Conservation (phyloP, 2,797 vertebrate species). For the Sebastes umbrosus region DNA sequence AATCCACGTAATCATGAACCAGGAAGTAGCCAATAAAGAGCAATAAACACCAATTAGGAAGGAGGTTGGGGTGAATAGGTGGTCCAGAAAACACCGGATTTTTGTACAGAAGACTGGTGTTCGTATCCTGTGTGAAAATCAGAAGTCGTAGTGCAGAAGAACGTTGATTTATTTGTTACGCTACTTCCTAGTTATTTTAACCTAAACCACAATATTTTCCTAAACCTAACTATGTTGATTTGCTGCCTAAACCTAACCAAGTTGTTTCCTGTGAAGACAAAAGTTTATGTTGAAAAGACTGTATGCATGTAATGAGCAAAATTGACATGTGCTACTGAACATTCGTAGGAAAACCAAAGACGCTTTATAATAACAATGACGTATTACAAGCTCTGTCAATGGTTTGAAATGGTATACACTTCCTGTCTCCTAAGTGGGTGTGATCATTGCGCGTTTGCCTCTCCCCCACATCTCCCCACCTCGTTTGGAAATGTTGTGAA, state of each 20-base stretch:
- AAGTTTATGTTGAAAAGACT: background rate
- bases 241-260: background rate
- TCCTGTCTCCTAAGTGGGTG: too few species aligned
- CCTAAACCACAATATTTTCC: background rate
- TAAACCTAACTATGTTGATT: background rate
- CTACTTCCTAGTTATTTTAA: fast-evolving
- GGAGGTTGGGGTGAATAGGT: too few species aligned
- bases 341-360: too few species aligned
- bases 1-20: fast-evolving
- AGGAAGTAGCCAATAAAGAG: fast-evolving
- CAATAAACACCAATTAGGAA: fast-evolving
- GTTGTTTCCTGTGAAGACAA: background rate
- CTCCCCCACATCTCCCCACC: too few species aligned
- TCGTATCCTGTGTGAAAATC: too few species aligned
- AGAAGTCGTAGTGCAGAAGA: too few species aligned
- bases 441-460: fast-evolving
- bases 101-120: fast-evolving
- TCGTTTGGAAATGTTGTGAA: too few species aligned
- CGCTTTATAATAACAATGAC: too few species aligned
- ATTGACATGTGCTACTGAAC: background rate
- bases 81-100: too few species aligned
- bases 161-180: too few species aligned
- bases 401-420: too few species aligned
- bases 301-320: background rate
- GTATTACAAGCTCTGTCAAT: too few species aligned